Evolutionary conservation across 1,140 invertebrate genomes (phyloP).

Genomic region (Orussus abietinus): DNA sequence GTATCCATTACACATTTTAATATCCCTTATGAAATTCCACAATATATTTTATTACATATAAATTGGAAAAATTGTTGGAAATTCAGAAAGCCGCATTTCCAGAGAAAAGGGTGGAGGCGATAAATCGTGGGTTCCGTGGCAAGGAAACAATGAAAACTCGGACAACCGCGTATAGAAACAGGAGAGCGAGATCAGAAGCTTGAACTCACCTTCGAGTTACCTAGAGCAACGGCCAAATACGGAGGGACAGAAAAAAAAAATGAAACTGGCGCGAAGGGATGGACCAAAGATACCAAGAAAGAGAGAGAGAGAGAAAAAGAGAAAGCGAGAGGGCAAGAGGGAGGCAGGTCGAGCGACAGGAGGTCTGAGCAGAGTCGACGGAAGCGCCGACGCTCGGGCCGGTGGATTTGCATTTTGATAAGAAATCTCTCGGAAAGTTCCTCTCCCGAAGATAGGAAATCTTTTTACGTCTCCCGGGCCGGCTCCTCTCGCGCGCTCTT

Average conservation of each 20-base stretch:
- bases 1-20: too few species aligned
- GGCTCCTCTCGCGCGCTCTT: constrained; percentile 16
- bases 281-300: not conserved
- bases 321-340: constrained; percentile 10
- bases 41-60: too few species aligned
- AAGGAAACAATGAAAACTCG: too few species aligned
- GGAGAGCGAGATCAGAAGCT: not conserved
- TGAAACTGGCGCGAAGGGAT: not conserved
- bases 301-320: constrained; percentile 1
- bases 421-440: constrained; percentile 51
- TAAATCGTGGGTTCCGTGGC: too few species aligned
- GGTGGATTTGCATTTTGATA: constrained; percentile 54
- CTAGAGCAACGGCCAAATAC: not conserved
- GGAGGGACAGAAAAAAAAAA: not conserved
- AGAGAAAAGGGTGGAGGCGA: constrained; percentile 8
- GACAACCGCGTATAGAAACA: constrained; percentile 5
- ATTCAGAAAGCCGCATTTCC: too few species aligned
- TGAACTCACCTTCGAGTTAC: not conserved
- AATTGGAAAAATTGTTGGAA: too few species aligned
- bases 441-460: constrained; percentile 27
- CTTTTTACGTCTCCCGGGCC: constrained; percentile 24
- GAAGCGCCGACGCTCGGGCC: constrained; percentile 13
- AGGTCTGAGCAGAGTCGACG: constrained; percentile 22
- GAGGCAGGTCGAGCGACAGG: constrained; percentile 26
- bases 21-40: too few species aligned